Base-by-base conservation (phyloP, 2,113 vertebrate genomes). In the Mobula hypostoma region DNA sequence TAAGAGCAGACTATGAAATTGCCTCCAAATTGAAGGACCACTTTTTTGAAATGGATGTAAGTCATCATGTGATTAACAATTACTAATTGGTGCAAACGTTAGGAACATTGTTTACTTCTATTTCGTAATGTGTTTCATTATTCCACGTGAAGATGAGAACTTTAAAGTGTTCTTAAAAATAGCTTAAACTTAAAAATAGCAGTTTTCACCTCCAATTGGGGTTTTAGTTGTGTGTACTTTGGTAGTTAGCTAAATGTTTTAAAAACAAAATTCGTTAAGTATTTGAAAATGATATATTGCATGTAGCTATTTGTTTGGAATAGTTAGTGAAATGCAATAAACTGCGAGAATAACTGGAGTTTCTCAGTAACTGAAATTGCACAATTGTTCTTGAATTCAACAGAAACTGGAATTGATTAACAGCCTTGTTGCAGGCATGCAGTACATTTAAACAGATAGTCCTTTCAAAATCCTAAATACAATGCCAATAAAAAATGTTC, bases 11-110 rank as follows among this genome's bases (percentile, higher is more conserved):
- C 96, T 99, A 98, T 94, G 99, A 99, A 97, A 99, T 99, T 94
- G 99, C 99, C 94, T 98, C 98, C 88, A 99, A 99, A 96, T 97
- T 99, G 95, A 98, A 99, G 95, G 99, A 99, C 95, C 99, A 98
- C 96, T 99, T 99, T 96, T 99, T 99, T 95, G 99, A 99, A 95
- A 98, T 99, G 96, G 99, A 99, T 96, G 99, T 99, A 97, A 97
- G 98, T 98, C 58, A 19, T 24, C 63, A 2, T 12, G 95, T 94
- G 72, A 74, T 63, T 94, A 24, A 21, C 85, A 6, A 19, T 76
- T 32, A 19, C 77, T 11, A 32, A 48, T 48, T 82, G 29, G 78
- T 80, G 2, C 78, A 32, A n/a, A 80, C 78, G 2, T 80, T 80
- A 40, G 2, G 36, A 80, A 19, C 32, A 80, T 36, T 80, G 78